phyloP scores from a whole-genome alignment of 2,797 vertebrate genomes.

The Phylloscopus collybita region DNA sequence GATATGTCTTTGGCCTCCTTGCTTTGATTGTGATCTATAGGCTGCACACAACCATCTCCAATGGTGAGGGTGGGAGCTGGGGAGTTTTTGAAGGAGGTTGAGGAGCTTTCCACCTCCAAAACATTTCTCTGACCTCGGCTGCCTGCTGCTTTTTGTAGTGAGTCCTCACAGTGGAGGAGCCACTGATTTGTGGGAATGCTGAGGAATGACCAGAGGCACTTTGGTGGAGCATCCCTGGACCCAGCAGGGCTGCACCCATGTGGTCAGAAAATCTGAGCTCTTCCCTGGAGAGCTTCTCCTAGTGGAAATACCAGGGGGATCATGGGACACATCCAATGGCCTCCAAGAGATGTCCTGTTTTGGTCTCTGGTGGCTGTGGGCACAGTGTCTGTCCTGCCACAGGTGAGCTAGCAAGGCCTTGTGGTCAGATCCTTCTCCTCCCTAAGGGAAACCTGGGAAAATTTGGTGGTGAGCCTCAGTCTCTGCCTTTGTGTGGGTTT shows the following conservation, averaged over 20 bases:
- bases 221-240: not conserved
- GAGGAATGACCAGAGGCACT: not conserved
- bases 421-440: not conserved
- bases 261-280: not conserved
- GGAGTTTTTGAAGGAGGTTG: not conserved
- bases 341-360: not conserved
- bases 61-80: not conserved
- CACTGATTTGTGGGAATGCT: not conserved
- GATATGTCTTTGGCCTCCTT: constrained; percentile 32
- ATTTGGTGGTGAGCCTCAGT: not conserved
- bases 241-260: not conserved
- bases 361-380: not conserved
- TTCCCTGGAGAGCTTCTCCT: not conserved
- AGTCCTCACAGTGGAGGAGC: not conserved
- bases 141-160: not conserved
- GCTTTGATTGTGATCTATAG: not conserved
- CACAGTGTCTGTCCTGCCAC: not conserved
- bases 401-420: not conserved
- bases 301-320: not conserved
- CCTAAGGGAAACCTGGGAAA: not conserved
- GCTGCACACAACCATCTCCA: not conserved
- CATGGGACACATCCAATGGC: accelerated
- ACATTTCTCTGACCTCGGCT: not conserved
- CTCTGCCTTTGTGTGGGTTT: not conserved
- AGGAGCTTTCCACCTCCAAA: not conserved